Percentiles rank a stretch among this genome's conserved stretches.
Conservation (phyloP, 2,797 vertebrate species). For the Spinus olivaceus region DNA sequence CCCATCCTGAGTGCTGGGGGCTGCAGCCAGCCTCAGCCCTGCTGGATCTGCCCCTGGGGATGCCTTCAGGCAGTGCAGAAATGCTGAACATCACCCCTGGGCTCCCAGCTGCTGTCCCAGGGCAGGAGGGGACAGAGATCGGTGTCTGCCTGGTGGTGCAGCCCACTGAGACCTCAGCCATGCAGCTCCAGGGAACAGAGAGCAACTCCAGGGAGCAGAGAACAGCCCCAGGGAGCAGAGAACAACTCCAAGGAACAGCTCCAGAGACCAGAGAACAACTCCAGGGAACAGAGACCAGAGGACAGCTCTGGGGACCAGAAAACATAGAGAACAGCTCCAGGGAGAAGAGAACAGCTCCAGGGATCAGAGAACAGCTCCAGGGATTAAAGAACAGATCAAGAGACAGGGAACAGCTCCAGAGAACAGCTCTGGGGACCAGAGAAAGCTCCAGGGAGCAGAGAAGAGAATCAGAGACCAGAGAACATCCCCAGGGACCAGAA, state of each 20-base stretch:
- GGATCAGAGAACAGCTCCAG: too few relatives aligned
- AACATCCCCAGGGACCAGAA: too few relatives aligned
- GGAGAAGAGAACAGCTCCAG: neutral
- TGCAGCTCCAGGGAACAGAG: neutral
- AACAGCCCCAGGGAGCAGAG: neutral
- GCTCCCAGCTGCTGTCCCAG: neutral
- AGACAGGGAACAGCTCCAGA: too few relatives aligned
- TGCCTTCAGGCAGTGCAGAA: neutral
- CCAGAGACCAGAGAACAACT: too few relatives aligned
- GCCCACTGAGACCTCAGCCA: neutral
- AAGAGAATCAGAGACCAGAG: neutral
- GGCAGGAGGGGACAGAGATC: neutral
- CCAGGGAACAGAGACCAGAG: too few relatives aligned
- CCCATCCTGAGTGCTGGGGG: neutral
- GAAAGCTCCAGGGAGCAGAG: neutral
- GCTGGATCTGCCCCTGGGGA: neutral
- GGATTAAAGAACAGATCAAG: too few relatives aligned
- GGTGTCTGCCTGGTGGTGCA: neutral
- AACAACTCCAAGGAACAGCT: neutral
- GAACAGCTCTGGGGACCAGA: too few relatives aligned
- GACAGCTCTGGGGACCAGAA: too few relatives aligned
- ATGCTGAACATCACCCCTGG: rapidly evolving
- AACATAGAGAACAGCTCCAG: neutral
- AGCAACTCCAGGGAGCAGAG: too few relatives aligned
- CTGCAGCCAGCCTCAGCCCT: neutral